Percentiles rank a stretch among this genome's conserved stretches.
phyloP scores from a whole-genome alignment of 2,888 invertebrate genomes.

The Dorcus hopei region DNA sequence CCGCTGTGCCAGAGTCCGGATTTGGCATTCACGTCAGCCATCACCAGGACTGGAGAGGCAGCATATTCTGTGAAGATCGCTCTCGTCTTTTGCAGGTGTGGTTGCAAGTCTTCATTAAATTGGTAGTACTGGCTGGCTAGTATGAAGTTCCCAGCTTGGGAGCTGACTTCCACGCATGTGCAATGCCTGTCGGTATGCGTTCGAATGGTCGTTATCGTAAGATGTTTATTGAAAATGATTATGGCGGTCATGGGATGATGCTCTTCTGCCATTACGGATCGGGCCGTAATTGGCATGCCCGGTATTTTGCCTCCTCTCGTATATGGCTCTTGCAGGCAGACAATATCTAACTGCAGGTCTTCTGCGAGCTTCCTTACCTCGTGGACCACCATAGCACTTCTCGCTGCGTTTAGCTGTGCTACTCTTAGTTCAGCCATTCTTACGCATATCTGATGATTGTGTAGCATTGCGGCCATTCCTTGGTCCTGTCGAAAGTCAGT shows the following conservation, averaged over 20 bases:
- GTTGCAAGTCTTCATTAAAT: background rate
- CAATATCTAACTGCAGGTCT: background rate
- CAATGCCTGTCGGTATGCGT: background rate
- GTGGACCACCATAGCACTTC: background rate
- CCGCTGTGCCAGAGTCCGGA: slow-evolving; percentile 10
- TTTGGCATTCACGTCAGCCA: slow-evolving; percentile 13
- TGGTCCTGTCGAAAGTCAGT: background rate
- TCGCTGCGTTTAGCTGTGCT: background rate
- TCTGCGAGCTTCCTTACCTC: slow-evolving; percentile 1
- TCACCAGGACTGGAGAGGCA: background rate
- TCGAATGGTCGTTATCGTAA: background rate
- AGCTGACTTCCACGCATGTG: background rate
- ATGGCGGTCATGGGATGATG: background rate
- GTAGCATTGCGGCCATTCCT: slow-evolving; percentile 7
- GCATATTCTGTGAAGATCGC: background rate
- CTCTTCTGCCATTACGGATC: background rate
- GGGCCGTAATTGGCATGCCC: background rate
- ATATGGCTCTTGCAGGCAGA: slow-evolving; percentile 9
- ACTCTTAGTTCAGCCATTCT: background rate
- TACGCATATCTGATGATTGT: slow-evolving; percentile 4
- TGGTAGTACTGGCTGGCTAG: slow-evolving; percentile 9
- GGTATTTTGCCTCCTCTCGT: background rate
- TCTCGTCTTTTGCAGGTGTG: background rate
- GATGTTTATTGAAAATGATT: background rate
- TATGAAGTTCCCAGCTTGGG: background rate